Evolutionary conservation across 2,113 vertebrate genomes (phyloP).

Genomic region (Nothobranchius furzeri): DNA sequence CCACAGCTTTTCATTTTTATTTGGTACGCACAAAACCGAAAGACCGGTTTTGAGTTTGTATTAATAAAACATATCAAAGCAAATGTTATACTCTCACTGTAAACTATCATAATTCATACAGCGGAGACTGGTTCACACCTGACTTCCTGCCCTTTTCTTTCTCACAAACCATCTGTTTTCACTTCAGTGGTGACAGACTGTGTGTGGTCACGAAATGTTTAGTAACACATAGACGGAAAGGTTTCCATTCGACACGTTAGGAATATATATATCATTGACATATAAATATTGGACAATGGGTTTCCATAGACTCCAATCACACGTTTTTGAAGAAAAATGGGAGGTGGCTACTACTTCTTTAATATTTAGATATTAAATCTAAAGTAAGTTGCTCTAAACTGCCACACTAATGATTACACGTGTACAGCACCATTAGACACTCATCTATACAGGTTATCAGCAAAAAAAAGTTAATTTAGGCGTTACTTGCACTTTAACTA

Average conservation of each 20-base stretch:
- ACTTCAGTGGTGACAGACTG: background rate
- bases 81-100: constrained; percentile 5
- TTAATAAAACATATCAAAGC: constrained; percentile 3
- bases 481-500: no score
- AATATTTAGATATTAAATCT: no score
- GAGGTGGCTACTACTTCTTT: no score
- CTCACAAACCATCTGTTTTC: background rate
- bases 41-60: background rate
- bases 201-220: constrained; percentile 10
- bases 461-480: no score
- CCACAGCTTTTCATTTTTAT: constrained; percentile 9
- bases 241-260: constrained; percentile 4
- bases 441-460: no score
- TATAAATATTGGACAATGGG: no score
- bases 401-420: no score
- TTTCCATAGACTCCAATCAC: no score
- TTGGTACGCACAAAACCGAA: background rate
- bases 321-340: no score
- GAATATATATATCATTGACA: no score
- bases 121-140: background rate
- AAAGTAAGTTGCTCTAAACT: no score
- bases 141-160: background rate
- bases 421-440: no score
- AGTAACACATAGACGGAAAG: constrained; percentile 9
- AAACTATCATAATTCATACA: constrained; percentile 13